Conservation (phyloP, 2,888 invertebrate genomes). For the Rhyacophila evoluta region DNA sequence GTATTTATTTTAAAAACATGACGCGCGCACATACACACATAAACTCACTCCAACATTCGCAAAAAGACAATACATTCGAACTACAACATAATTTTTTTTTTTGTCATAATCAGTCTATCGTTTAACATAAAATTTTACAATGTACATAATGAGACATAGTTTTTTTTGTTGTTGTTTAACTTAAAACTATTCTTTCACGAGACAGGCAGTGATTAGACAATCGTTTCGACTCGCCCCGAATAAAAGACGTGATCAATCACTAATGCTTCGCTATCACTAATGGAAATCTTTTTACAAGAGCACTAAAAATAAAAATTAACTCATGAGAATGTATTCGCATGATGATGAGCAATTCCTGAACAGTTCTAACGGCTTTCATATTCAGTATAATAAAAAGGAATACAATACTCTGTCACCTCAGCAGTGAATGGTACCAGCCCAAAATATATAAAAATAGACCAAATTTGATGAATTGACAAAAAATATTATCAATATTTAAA, state of each 20-base stretch:
- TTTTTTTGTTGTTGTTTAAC: constrained; percentile 27
- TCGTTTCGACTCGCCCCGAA: neutral
- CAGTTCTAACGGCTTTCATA: neutral
- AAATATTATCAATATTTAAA: too few species aligned
- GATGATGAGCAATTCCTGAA: neutral
- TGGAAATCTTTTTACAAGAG: constrained; percentile 45
- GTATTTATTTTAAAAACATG: neutral
- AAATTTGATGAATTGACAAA: too few species aligned
- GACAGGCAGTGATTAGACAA: constrained; percentile 43
- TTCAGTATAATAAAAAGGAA: neutral
- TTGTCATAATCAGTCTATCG: constrained; percentile 50
- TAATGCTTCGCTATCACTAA: constrained; percentile 38
- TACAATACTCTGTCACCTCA: neutral
- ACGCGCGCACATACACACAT: neutral
- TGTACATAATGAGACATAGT: constrained; percentile 42
- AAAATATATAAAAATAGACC: too few species aligned
- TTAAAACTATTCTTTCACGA: constrained; percentile 33
- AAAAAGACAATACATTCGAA: neutral
- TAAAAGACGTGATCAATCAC: neutral
- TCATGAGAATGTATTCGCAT: constrained; percentile 9
- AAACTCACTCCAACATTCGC: neutral
- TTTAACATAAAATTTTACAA: constrained; percentile 48
- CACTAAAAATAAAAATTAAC: constrained; percentile 26
- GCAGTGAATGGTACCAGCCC: too few species aligned
- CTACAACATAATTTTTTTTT: constrained; percentile 12